A percentile compares a stretch with the other conserved stretches of the same genome.
phyloP scores from a whole-genome alignment of 2,113 vertebrate species.

The Solea senegalensis region DNA sequence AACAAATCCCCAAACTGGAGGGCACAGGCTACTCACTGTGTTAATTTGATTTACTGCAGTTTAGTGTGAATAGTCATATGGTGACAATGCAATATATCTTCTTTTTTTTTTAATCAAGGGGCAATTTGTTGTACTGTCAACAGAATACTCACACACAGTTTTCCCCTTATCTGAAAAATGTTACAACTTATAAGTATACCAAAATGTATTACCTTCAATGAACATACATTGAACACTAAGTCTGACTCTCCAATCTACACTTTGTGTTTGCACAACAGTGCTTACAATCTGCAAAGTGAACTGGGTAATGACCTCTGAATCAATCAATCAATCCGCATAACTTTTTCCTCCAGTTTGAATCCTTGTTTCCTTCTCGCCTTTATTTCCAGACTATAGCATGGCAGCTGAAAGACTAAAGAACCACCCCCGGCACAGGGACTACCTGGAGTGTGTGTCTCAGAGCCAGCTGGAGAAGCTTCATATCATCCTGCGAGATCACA shows the following conservation, averaged over 20 bases:
- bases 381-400: slow-evolving; percentile 82
- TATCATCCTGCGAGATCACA: slow-evolving; percentile 83
- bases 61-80: background rate
- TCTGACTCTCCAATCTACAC: too few relatives aligned
- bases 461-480: slow-evolving; percentile 88
- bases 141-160: too few relatives aligned
- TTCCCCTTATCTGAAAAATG: too few relatives aligned
- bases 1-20: too few relatives aligned
- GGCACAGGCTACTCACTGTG: too few relatives aligned
- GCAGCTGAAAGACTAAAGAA: slow-evolving; percentile 92
- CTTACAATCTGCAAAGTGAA: background rate
- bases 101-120: too few relatives aligned
- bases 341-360: background rate
- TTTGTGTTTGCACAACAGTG: too few relatives aligned
- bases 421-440: slow-evolving; percentile 86
- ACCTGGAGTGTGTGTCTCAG: slow-evolving; percentile 85
- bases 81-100: too few relatives aligned
- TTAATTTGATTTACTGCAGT: background rate
- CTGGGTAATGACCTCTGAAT: background rate
- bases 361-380: background rate
- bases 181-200: too few relatives aligned
- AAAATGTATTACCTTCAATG: too few relatives aligned
- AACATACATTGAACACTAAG: too few relatives aligned
- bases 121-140: too few relatives aligned
- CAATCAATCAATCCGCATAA: background rate